Base-by-base conservation (phyloP, 2,797 vertebrate genomes). In the Brotula barbata region DNA sequence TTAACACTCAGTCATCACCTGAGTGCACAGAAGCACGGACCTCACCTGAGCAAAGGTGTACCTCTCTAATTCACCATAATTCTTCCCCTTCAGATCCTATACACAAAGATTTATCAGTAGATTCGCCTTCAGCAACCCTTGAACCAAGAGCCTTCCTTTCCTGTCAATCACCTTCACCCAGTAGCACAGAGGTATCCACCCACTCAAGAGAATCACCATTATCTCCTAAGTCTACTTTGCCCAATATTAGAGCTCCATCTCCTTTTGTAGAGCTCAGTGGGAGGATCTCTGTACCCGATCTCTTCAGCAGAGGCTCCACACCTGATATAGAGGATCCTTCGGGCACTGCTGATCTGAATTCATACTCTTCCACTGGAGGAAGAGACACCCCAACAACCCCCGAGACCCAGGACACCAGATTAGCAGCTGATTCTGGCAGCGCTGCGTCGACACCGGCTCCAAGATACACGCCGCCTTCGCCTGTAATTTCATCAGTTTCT, bases 201-300 rank as follows among this genome's bases (percentile, higher is more conserved):
- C 53, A 43, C 23, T 79, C 72, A 19, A 70, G 65, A 72, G 73
- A 68, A 61, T 44, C 41, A 16, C 53, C 41, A 2, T 43, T 61
- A 23, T 80, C 62, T 33, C 72, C 78, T 64, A 64, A 78, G 8
- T 49, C 74, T 1, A 63, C 34, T 45, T 72, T 74, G 20, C 53
- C 67, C 17, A 50, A 81, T 41, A 72, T 57, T 43, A 81, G 59
- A 61, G 44, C 58, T 16, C 82, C 78, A 50, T 86, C 85, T 68
- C 78, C 81, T 49, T 81, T 71, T 58, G 53, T 66, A 37, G 83
- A 87, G 11, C 52, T 58, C 20, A 65, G 68, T 73, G 76, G 84
- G 48, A 89, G 83, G 45, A 51, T 90, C 11, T 89, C 80, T 13
- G 36, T 89, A 40, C 88, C 78, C 64, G 86, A 90, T 78, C 77